phyloP scores from a whole-genome alignment of 2,113 vertebrate genomes.

The Brachirus orientalis region DNA sequence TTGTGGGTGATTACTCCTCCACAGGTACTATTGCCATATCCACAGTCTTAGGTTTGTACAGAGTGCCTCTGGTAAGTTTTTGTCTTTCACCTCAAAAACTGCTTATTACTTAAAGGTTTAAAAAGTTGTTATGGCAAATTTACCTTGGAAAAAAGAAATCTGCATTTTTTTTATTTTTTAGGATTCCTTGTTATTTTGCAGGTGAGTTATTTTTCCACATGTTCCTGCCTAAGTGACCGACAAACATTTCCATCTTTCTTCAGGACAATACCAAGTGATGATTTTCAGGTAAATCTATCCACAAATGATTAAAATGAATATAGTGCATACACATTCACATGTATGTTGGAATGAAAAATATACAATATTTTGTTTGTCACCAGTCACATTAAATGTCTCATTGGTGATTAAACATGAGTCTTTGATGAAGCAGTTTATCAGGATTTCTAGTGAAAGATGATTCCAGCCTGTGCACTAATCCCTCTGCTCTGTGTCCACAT shows the following conservation, averaged over 20 bases:
- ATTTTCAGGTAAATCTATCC: conserved; percentile 39
- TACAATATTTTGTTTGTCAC: not conserved
- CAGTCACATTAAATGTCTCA: not conserved
- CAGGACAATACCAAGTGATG: conserved; percentile 45
- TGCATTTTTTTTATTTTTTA: not conserved
- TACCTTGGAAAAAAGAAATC: not conserved
- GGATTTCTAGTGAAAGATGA: not conserved
- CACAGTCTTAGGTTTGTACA: conserved; percentile 69
- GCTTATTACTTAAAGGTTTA: too few relatives aligned
- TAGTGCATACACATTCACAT: too few relatives aligned
- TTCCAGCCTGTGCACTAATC: not conserved
- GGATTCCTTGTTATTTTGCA: not conserved
- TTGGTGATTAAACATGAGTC: not conserved
- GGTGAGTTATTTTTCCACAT: conserved; percentile 53
- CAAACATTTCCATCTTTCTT: conserved; percentile 41
- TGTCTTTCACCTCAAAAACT: too few relatives aligned
- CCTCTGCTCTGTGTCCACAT: not conserved
- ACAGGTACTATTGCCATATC: conserved; percentile 74
- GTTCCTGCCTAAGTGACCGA: conserved; percentile 20
- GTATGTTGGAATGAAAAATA: not conserved
- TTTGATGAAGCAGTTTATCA: not conserved
- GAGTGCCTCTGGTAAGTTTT: conserved; percentile 71
- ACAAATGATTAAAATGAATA: too few relatives aligned
- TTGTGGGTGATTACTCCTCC: conserved; percentile 75
- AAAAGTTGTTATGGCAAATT: too few relatives aligned